Conservation (phyloP, 2,888 invertebrate species). For the Epinotia demarniana region DNA sequence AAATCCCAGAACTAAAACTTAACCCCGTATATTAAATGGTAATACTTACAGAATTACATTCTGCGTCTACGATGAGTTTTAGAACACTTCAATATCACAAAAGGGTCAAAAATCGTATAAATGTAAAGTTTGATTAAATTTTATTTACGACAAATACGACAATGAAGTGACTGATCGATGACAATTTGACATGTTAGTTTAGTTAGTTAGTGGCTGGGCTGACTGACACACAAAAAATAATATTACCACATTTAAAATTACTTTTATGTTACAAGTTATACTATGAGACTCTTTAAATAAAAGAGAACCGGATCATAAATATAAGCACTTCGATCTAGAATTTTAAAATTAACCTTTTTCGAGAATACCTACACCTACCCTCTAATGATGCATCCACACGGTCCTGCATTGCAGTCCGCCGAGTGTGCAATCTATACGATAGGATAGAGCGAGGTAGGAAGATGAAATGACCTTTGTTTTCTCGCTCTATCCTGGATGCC, state of each 20-base stretch:
- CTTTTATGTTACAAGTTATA: not conserved
- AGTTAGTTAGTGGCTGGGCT: not conserved
- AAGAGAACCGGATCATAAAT: too few species aligned
- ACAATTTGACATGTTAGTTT: constrained; percentile 36
- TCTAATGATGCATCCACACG: too few species aligned
- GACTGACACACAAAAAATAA: not conserved
- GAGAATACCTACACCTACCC: too few species aligned
- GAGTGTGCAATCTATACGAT: too few species aligned
- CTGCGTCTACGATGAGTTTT: constrained; percentile 3
- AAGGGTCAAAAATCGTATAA: constrained; percentile 24
- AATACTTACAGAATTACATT: constrained; percentile 14
- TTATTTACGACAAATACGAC: constrained; percentile 37
- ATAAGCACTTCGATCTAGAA: too few species aligned
- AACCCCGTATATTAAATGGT: not conserved
- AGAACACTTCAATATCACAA: constrained; percentile 8
- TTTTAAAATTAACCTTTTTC: too few species aligned
- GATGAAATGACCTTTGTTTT: too few species aligned
- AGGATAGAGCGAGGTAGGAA: too few species aligned
- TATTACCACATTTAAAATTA: constrained; percentile 20
- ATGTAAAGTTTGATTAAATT: constrained; percentile 16
- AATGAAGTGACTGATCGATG: constrained; percentile 43
- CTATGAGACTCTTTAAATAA: not conserved
- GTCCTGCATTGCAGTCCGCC: too few species aligned
- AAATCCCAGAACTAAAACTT: constrained; percentile 13
- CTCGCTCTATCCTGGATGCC: too few species aligned